Base-by-base conservation (phyloP, 2,113 vertebrate genomes). In the Perccottus glenii region DNA sequence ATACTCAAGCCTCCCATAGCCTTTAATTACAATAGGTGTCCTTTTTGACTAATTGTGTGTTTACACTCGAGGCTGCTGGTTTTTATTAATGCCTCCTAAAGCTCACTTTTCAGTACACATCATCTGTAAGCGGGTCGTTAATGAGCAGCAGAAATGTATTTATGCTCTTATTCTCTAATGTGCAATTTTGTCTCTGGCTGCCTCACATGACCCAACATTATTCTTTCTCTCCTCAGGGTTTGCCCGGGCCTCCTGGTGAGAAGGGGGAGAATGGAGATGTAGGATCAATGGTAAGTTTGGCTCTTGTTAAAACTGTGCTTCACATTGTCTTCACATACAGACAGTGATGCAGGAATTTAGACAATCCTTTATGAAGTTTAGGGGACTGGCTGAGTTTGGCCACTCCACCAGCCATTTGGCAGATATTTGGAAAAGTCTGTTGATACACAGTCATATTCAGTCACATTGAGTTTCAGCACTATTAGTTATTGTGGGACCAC, bases 231-330 rank as follows among this genome's bases (percentile, higher is more conserved):
- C 84, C 49, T 63, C 67, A 99, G 98, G 98, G 98, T 81, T 89
- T 99, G 44, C 98, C 98, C 5, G 98, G 98, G 33, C 96, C 98
- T 12, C 96, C 98, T 42, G 98, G 98, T 67, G 98, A 99, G 85
- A 99, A 99, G 76, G 98, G 98, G 82, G 98, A 99, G 91, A 98
- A 97, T 27, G 98, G 98, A 51, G 97, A 99, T 35, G 98, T 99
- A 5, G 98, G 98, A 16, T 86, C 95, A 27, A 99, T 99, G 98
- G 98, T 99, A 85, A 93, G 94, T 51, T 6, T n/a, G 3, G 36
- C 48, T 68, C 47, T 12, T 3, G 19, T 11, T 27, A 6, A 51
- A 19, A 0, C 32, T 32, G 47, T 6, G 4, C 27, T 74, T 77
- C 47, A 3, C 15, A 48, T 67, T 71, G 45, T 70, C 45, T 63